Evolutionary conservation across 2,797 vertebrate genomes (phyloP).

Genomic region (Mormyrops attenuatus): DNA sequence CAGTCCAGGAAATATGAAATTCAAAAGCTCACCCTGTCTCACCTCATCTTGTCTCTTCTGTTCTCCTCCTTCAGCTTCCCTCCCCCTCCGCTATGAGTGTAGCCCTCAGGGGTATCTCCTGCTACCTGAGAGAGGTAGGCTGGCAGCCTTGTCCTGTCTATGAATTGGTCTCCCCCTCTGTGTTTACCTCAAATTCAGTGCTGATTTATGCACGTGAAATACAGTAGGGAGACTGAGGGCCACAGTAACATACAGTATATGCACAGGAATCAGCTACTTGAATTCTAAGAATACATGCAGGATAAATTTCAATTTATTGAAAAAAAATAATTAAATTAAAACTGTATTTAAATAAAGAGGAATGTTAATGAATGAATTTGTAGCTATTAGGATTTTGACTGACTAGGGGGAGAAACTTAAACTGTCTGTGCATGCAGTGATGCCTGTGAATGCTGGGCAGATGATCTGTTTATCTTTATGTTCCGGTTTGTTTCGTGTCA

Average conservation of each 20-base stretch:
- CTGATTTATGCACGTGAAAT: neutral
- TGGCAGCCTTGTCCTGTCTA: neutral
- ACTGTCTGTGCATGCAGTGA: neutral
- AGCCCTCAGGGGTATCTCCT: constrained; percentile 82
- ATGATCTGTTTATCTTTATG: neutral
- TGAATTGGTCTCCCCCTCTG: neutral
- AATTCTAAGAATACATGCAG: neutral
- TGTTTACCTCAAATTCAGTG: neutral
- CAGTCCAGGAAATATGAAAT: neutral
- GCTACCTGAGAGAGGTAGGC: constrained; percentile 82
- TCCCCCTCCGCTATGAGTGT: constrained; percentile 81
- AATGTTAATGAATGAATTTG: neutral
- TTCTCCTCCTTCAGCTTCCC: constrained; percentile 59
- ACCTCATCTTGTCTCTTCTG: neutral
- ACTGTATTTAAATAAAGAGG: neutral
- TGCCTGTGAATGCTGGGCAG: neutral
- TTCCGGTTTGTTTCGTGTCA: neutral
- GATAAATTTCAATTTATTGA: neutral
- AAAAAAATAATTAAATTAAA: neutral
- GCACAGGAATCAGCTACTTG: neutral
- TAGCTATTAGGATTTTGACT: neutral
- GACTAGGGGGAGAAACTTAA: neutral
- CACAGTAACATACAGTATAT: neutral
- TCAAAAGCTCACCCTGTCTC: neutral
- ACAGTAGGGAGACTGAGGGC: neutral